phyloP scores from a whole-genome alignment of 2,888 invertebrate species.

The Heliconius erato region DNA sequence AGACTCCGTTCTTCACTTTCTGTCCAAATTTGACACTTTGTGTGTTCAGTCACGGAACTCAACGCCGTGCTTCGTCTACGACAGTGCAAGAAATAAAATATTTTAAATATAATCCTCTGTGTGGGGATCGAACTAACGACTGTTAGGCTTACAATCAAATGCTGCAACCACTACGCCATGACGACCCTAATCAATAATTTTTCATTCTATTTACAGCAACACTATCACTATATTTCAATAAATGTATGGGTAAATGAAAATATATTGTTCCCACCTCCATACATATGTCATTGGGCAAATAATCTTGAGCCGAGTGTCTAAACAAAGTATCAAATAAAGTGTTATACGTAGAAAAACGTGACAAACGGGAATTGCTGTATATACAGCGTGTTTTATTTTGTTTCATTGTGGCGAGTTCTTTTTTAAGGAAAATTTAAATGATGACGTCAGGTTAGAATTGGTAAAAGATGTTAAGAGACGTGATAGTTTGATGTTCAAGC shows the following conservation, averaged over 20 bases:
- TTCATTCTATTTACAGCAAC: neutral
- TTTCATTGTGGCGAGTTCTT: neutral
- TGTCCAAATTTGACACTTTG: too few species aligned
- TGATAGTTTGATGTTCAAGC: neutral
- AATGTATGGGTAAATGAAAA: slow-evolving; percentile 8
- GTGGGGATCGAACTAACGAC: too few species aligned
- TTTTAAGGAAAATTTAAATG: neutral
- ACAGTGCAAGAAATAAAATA: too few species aligned
- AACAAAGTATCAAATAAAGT: slow-evolving; percentile 64
- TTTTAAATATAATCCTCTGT: too few species aligned
- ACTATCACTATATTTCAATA: slow-evolving; percentile 7
- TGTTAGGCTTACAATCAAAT: too few species aligned
- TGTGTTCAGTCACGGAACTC: too few species aligned
- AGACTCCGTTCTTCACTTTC: too few species aligned
- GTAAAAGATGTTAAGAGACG: too few species aligned
- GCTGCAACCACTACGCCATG: too few species aligned
- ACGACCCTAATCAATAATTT: neutral
- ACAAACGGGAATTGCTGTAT: slow-evolving; percentile 8
- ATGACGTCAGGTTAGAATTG: neutral
- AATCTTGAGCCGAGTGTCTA: slow-evolving; percentile 48
- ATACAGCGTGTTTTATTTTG: slow-evolving; percentile 18
- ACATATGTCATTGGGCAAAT: slow-evolving; percentile 40
- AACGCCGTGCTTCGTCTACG: too few species aligned
- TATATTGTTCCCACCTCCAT: slow-evolving; percentile 34
- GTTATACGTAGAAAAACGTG: slow-evolving; percentile 46